A percentile compares a stretch with the other conserved stretches of the same genome.
phyloP scores from a whole-genome alignment of 2,797 vertebrate genomes.

The Novumbra hubbsi region DNA sequence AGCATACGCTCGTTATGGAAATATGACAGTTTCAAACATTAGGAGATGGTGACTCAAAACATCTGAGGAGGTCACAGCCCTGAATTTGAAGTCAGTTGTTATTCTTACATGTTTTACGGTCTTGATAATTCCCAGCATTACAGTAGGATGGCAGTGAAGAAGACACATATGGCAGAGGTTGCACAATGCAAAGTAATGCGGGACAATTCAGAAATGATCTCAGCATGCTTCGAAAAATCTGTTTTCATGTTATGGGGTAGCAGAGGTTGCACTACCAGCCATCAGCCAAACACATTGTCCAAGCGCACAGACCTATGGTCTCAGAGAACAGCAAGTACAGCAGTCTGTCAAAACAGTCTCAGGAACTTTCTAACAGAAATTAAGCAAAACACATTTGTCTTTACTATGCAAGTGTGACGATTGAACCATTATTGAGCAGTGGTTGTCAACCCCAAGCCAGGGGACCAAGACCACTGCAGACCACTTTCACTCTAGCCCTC shows the following conservation, averaged over 20 bases:
- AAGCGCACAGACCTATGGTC: conserved; percentile 19
- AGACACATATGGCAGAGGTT: neutral
- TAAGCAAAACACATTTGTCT: conserved; percentile 13
- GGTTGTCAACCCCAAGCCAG: too few species aligned
- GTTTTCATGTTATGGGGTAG: conserved; percentile 37
- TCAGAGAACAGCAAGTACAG: conserved; percentile 33
- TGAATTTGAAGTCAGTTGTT: neutral
- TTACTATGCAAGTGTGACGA: conserved; percentile 31
- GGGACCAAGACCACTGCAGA: too few species aligned
- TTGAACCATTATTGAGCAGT: neutral
- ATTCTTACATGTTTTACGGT: neutral
- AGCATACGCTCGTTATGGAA: neutral
- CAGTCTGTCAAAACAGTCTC: conserved; percentile 32
- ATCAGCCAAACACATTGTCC: conserved; percentile 38
- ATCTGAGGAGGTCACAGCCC: neutral
- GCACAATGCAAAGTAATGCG: conserved; percentile 9
- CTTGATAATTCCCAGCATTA: neutral
- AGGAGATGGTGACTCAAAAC: neutral
- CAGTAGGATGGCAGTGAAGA: neutral
- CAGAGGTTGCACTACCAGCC: conserved; percentile 8
- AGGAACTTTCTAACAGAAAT: conserved; percentile 12
- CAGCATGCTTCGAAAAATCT: conserved; percentile 44
- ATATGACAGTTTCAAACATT: neutral
- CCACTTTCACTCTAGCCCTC: too few species aligned
- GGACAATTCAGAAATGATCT: conserved; percentile 31